A percentile compares a stretch with the other conserved stretches of the same genome.
phyloP scores from a whole-genome alignment of 2,113 vertebrate species.

The Aegotheles bennettii region DNA sequence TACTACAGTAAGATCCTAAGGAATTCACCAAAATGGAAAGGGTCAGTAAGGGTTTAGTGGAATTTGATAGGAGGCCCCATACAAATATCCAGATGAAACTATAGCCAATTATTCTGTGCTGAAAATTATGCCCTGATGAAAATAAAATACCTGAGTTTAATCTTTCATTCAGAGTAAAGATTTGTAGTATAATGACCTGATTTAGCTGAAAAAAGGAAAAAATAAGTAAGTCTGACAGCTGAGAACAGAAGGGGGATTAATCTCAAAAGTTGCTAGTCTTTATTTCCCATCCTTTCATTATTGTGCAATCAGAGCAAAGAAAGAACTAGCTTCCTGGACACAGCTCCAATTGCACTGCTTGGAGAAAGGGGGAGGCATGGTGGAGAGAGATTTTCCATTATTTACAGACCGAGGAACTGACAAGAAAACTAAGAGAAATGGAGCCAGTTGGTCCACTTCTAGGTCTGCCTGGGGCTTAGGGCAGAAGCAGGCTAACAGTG shows the following conservation, averaged over 20 bases:
- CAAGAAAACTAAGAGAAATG: conserved; percentile 32
- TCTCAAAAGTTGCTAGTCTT: conserved; percentile 70
- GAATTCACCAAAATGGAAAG: conserved; percentile 50
- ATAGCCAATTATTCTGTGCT: conserved; percentile 60
- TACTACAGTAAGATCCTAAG: conserved; percentile 33
- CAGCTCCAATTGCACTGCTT: conserved; percentile 72
- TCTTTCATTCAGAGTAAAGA: conserved; percentile 74
- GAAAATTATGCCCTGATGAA: conserved; percentile 63
- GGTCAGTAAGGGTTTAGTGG: conserved; percentile 68
- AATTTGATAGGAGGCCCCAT: conserved; percentile 68
- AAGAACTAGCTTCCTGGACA: conserved; percentile 58
- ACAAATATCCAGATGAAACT: conserved; percentile 66
- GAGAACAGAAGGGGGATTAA: conserved; percentile 77
- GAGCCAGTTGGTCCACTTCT: conserved; percentile 13
- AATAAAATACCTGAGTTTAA: conserved; percentile 72
- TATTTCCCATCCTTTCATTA: conserved; percentile 72
- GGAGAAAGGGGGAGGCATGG: conserved; percentile 33
- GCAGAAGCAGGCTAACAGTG: conserved; percentile 22
- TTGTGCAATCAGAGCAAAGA: conserved; percentile 65
- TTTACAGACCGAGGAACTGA: conserved; percentile 52
- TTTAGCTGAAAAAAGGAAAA: conserved; percentile 71
- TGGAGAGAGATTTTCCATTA: conserved; percentile 72
- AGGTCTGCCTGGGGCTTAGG: conserved; percentile 3
- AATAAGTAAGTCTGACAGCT: conserved; percentile 72
- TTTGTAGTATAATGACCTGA: conserved; percentile 75